Evolutionary conservation across 2,888 invertebrate genomes (phyloP).

Genomic region (Leucoma salicis): DNA sequence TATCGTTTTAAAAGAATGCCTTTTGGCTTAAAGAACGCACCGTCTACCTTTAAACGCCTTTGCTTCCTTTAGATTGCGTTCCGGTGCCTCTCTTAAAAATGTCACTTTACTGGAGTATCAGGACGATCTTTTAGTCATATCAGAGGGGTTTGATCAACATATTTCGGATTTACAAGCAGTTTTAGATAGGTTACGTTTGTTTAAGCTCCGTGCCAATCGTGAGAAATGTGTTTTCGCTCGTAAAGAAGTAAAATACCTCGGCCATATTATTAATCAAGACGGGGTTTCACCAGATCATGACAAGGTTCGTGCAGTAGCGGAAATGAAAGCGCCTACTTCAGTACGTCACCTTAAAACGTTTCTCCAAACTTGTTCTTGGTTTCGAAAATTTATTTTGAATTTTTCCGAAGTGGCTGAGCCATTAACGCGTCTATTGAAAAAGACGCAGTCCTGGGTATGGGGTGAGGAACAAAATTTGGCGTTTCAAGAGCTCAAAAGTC

Average conservation of each 20-base stretch:
- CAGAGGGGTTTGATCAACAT: neutral
- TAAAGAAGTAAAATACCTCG: neutral
- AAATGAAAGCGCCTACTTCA: neutral
- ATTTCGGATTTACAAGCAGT: neutral
- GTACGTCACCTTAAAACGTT: slow-evolving; percentile 8
- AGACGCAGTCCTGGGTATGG: slow-evolving; percentile 3
- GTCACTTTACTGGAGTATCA: neutral
- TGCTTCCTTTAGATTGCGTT: slow-evolving; percentile 22
- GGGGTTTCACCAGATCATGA: neutral
- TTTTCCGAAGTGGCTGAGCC: slow-evolving; percentile 11
- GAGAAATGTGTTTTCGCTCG: neutral
- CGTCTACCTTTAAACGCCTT: slow-evolving; percentile 29
- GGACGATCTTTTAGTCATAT: neutral
- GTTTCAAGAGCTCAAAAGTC: neutral
- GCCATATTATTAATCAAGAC: neutral
- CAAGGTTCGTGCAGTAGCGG: neutral
- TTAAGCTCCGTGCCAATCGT: neutral
- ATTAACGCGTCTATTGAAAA: slow-evolving; percentile 12
- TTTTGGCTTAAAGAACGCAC: slow-evolving; percentile 23
- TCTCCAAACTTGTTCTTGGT: slow-evolving; percentile 15
- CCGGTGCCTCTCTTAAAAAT: neutral
- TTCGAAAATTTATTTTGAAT: slow-evolving; percentile 16
- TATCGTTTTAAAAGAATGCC: slow-evolving; percentile 21
- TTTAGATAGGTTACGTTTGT: neutral
- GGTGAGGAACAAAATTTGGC: neutral